Evolutionary conservation across 2,888 invertebrate species (phyloP), one percentile per base, ranked within the genome.

Genomic region (Malthinus seriepunctatus): DNA sequence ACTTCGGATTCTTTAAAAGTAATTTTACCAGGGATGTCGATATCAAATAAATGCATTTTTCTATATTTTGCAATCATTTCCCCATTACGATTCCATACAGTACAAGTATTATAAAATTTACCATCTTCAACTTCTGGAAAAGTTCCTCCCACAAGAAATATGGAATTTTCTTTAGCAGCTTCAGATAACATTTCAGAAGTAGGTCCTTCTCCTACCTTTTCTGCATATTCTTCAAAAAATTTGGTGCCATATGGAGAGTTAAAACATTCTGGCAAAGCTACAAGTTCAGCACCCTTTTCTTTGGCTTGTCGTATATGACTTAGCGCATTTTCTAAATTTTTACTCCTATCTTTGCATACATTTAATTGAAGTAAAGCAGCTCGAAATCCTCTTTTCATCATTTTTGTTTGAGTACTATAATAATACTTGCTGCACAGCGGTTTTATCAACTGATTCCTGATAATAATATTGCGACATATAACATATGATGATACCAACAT

Each of bases 41-140:
- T 96, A 78, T 98, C 97, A 78, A 97, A 97, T 45, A 97, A 83
- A 78, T 97, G 97, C 76, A 96, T 84, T 84, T 97, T 97, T 61
- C 95, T 84, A 73, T 92, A 89, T 71, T 87, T 89, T 0, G 89
- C 90, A 47, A 97, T 78, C 45, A 97, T 74, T 56, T 87, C 80
- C 9, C 97, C 97, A 15, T 82, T 77, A 0, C 88, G 87, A 71
- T 87, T 86, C 90, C 91, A 97, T 1, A 95, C 87, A 0, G 94
- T 91, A 70, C 92, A 92, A 0, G 96, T 95, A 76, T 97, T 97
- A 76, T 87, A 95, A 6, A 92, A 79, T 68, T 85, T 85, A 34
- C 81, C 81, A 51, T 80, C 80, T 0, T 82, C 83, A 58, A 82
- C 80, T 80, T 97, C 97, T 0, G 96, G 95, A 68, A 96, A 86